Percentiles rank a stretch among this genome's conserved stretches.
These are phyloP conservation scores for Conus betulinus DNA, from an alignment of 1,140 invertebrate genomes.

Conservation along the genomic window DNA sequence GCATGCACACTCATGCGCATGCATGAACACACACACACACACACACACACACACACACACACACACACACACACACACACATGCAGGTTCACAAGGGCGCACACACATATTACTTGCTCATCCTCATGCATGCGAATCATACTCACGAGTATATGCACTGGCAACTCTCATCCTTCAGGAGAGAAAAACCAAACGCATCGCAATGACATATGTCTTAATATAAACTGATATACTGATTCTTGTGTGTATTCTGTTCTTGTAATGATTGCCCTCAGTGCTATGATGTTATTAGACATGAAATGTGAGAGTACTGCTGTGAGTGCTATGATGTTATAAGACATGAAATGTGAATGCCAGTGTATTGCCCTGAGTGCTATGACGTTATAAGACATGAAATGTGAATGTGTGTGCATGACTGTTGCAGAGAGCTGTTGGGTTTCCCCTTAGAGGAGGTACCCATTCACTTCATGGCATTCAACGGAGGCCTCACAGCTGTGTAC, in stretches of 20 bases:
- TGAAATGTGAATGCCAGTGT: too few relatives aligned
- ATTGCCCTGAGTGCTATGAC: not conserved
- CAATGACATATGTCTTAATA: too few relatives aligned
- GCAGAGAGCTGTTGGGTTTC: not conserved
- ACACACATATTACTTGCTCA: not conserved
- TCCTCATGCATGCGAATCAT: too few relatives aligned
- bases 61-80: not conserved
- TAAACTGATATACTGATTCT: too few relatives aligned
- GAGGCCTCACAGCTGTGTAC: slow-evolving; percentile 60
- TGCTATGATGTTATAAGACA: too few relatives aligned
- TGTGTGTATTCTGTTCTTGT: too few relatives aligned
- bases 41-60: not conserved
- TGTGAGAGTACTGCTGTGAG: too few relatives aligned
- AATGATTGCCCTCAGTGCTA: too few relatives aligned
- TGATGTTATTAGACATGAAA: too few relatives aligned
- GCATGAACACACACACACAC: not conserved
- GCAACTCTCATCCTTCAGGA: too few relatives aligned
- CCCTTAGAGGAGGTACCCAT: not conserved
- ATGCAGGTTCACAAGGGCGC: not conserved
- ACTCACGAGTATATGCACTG: too few relatives aligned
- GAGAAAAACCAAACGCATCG: too few relatives aligned
- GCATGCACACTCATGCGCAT: not conserved
- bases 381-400: not conserved
- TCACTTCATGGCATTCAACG: slow-evolving; percentile 55
- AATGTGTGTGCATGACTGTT: not conserved